These are phyloP conservation scores for Meloidogyne exigua DNA, from an alignment of 1,140 invertebrate genomes.

Conservation along the genomic window DNA sequence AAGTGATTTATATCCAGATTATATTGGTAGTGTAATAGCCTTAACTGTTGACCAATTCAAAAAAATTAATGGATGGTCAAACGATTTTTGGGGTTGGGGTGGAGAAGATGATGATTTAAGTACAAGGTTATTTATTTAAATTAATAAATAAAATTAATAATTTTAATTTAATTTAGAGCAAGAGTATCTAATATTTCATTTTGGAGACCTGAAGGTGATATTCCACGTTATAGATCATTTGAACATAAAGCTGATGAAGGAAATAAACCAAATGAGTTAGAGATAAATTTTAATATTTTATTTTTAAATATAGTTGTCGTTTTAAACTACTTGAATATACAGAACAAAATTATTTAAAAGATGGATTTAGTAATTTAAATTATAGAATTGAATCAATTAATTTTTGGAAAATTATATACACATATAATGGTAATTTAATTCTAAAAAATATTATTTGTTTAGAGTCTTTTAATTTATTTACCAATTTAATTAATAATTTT, in stretches of 20 bases:
- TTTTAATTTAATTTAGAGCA: background rate
- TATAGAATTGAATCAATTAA: constrained; percentile 1
- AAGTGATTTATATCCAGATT: constrained; percentile 24
- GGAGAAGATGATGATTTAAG: constrained; percentile 48
- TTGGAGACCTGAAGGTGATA: background rate
- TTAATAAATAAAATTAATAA: background rate
- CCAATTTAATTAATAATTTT: too few species aligned
- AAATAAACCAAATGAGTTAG: background rate
- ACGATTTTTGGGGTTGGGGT: constrained; percentile 77
- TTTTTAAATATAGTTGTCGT: background rate
- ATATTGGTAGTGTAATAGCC: constrained; percentile 72
- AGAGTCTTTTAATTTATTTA: too few species aligned
- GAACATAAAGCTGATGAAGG: background rate
- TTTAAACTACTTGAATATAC: background rate
- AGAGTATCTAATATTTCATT: background rate
- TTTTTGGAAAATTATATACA: constrained; percentile 7
- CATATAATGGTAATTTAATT: constrained; percentile 6
- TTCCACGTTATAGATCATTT: background rate
- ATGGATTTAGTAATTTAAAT: constrained; percentile 11
- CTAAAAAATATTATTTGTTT: background rate
- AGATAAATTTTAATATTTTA: too few species aligned
- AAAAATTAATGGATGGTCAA: constrained; percentile 84
- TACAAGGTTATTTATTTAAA: constrained; percentile 32
- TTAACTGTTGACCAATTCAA: constrained; percentile 71
- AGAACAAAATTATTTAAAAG: background rate